These are phyloP conservation scores for Choreutis nemorana DNA, from an alignment of 2,888 invertebrate species.

Conservation along the genomic window DNA sequence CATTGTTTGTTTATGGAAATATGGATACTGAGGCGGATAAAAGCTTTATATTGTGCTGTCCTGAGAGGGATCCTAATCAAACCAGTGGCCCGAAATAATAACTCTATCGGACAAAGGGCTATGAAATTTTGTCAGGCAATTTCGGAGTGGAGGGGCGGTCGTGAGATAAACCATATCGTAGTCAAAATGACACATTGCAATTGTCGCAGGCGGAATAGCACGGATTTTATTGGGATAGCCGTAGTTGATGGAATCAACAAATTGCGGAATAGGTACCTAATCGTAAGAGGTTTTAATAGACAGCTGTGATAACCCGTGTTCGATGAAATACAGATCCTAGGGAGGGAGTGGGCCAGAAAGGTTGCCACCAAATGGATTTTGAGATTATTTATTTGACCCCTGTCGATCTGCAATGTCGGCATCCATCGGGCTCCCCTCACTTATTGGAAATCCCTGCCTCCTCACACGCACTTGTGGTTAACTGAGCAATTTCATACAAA, in stretches of 20 bases:
- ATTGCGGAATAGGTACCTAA: no score
- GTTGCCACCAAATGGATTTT: no score
- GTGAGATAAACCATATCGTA: conserved; percentile 18
- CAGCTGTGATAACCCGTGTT: no score
- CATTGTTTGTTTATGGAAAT: no score
- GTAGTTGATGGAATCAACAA: no score
- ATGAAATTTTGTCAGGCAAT: conserved; percentile 46
- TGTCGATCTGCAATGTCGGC: conserved; percentile 35
- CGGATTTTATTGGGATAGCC: no score
- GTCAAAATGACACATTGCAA: conserved; percentile 14
- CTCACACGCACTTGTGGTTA: conserved; percentile 33
- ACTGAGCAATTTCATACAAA: conserved; percentile 32
- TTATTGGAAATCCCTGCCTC: conserved; percentile 41
- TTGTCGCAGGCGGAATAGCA: no score
- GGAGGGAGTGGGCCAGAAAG: no score
- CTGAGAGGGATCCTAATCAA: conserved; percentile 30
- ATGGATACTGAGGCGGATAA: no score
- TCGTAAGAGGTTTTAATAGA: no score
- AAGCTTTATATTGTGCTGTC: background rate
- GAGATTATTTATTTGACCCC: conserved; percentile 44
- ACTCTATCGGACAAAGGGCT: conserved; percentile 49
- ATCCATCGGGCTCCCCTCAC: conserved; percentile 38
- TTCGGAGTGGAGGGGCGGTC: conserved; percentile 37
- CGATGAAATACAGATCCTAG: no score
- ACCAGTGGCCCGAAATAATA: conserved; percentile 52